Evolutionary conservation across 1,140 invertebrate species (phyloP).

Genomic region (Nilaparvata lugens): DNA sequence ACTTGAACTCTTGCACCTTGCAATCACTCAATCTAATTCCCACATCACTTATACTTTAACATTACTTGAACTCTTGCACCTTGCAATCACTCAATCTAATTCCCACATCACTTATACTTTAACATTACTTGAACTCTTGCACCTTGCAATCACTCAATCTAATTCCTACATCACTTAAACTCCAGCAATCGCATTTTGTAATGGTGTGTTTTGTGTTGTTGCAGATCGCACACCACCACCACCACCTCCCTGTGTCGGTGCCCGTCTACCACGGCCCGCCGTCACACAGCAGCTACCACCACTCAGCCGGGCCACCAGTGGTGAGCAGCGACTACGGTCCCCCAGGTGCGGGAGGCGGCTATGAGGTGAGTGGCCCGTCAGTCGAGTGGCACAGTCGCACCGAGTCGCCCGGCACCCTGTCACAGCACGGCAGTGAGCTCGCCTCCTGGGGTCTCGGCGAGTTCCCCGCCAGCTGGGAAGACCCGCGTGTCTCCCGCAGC

Average conservation of each 20-base stretch:
- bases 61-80: too few relatives aligned
- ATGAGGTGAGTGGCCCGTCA: conserved; percentile 35
- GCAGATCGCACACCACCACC: conserved; percentile 44
- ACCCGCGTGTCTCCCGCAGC: not conserved
- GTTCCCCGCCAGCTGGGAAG: conserved; percentile 11
- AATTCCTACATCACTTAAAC: too few relatives aligned
- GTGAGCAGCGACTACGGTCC: not conserved
- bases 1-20: too few relatives aligned
- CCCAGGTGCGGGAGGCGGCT: conserved; percentile 27
- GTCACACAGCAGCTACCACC: conserved; percentile 20
- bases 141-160: too few relatives aligned
- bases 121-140: too few relatives aligned
- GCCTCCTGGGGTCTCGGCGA: conserved; percentile 27
- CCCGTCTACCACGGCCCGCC: conserved; percentile 26
- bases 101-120: too few relatives aligned
- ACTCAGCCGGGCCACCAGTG: conserved; percentile 9
- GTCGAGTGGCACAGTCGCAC: conserved; percentile 23
- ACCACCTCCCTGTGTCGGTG: conserved; percentile 43
- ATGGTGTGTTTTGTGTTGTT: conserved; percentile 19
- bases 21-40: too few relatives aligned
- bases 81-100: too few relatives aligned
- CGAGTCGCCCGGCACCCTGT: conserved; percentile 14
- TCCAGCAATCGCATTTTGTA: too few relatives aligned
- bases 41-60: too few relatives aligned
- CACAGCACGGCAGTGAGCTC: conserved; percentile 23